Evolutionary conservation across 2,113 vertebrate genomes (phyloP).

Genomic region (Amia ocellicauda): DNA sequence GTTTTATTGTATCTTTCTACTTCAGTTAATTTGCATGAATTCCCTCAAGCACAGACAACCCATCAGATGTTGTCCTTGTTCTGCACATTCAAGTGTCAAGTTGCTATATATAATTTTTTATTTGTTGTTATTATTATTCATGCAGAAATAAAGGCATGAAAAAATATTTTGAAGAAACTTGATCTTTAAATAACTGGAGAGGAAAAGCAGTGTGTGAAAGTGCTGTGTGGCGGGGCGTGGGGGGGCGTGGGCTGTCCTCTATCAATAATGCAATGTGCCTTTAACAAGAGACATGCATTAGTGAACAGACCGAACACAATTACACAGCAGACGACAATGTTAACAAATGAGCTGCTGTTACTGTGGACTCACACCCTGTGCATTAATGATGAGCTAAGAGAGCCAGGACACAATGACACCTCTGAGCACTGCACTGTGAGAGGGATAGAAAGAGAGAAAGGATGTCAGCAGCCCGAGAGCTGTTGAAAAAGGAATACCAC

Average conservation of each 20-base stretch:
- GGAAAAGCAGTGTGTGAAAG: neutral
- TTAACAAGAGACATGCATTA: conserved; percentile 1
- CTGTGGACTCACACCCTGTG: neutral
- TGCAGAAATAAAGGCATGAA: no score
- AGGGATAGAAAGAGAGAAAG: neutral
- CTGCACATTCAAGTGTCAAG: no score
- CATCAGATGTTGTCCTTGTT: no score
- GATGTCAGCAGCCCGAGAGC: no score
- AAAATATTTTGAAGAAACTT: neutral
- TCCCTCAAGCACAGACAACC: no score
- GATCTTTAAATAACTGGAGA: neutral
- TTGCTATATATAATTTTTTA: no score
- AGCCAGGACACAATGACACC: neutral
- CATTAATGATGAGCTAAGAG: conserved; percentile 5
- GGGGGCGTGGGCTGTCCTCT: neutral
- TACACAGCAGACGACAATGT: neutral
- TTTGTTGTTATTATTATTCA: no score
- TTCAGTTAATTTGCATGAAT: no score
- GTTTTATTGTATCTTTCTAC: no score
- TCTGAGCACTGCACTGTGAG: neutral
- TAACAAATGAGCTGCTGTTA: neutral
- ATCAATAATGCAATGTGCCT: neutral
- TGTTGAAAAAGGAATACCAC: no score
- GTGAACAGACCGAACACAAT: neutral
- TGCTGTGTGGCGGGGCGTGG: neutral